Conservation (phyloP, 1,140 invertebrate genomes). For the Macrobrachium nipponense region DNA sequence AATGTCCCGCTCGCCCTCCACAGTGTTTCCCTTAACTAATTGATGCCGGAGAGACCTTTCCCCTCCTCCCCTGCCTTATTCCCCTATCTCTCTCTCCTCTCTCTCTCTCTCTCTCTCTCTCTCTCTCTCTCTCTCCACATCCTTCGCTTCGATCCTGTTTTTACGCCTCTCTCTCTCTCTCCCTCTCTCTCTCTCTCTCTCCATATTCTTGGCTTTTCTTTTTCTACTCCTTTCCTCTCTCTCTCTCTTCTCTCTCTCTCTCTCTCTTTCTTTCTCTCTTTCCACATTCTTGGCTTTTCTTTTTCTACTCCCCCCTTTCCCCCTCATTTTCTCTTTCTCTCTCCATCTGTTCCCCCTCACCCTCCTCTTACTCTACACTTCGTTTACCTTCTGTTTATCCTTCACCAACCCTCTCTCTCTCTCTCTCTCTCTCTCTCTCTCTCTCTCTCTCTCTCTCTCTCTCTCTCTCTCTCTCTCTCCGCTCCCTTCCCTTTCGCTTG, state of each 20-base stretch:
- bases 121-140: neutral
- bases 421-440: neutral
- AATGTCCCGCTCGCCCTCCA: neutral
- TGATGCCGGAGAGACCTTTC: neutral
- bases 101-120: constrained; percentile 5
- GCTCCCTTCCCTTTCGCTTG: neutral
- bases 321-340: neutral
- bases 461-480: no score
- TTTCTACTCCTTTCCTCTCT: neutral
- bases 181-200: neutral
- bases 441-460: no score
- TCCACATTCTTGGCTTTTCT: neutral
- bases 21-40: neutral
- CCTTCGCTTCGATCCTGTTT: neutral
- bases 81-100: neutral
- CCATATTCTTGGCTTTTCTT: neutral
- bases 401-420: neutral
- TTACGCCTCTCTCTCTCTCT: neutral
- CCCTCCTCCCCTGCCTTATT: neutral
- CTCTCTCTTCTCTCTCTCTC: constrained; percentile 1
- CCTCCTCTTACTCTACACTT: neutral
- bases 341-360: neutral
- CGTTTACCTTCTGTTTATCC: neutral
- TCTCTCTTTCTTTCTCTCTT: constrained; percentile 23
- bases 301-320: neutral